These are phyloP conservation scores for Desoria tigrina DNA, from an alignment of 2,888 invertebrate species.

Conservation along the genomic window DNA sequence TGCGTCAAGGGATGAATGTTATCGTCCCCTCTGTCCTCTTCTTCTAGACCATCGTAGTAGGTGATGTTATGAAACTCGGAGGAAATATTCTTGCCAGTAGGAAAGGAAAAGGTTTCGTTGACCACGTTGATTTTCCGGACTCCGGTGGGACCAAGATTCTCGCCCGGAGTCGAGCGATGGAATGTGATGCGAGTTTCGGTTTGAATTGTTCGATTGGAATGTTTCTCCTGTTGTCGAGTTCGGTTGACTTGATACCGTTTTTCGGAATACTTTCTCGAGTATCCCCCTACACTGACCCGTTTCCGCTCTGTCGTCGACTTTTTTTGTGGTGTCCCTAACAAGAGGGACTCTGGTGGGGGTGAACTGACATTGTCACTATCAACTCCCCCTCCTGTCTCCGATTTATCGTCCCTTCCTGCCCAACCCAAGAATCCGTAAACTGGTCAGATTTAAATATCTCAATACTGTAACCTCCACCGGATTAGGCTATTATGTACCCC, in stretches of 20 bases:
- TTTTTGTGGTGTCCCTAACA: background rate
- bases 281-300: conserved; percentile 44
- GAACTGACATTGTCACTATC: background rate
- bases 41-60: conserved; percentile 37
- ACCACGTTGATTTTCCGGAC: conserved; percentile 36
- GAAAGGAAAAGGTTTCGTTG: conserved; percentile 44
- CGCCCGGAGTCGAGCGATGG: conserved; percentile 37
- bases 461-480: no score
- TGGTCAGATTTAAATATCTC: no score
- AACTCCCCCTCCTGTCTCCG: no score
- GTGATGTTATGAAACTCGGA: conserved; percentile 50
- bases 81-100: conserved; percentile 37
- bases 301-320: conserved; percentile 8
- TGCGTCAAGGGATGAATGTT: conserved; percentile 48
- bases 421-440: no score
- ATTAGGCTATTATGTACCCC: no score
- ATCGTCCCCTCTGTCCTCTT: conserved; percentile 40
- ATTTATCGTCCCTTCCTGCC: no score
- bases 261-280: conserved; percentile 47
- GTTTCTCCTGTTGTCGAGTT: conserved; percentile 43
- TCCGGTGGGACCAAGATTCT: conserved; percentile 37
- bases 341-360: background rate
- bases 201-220: conserved; percentile 43
- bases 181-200: conserved; percentile 48
- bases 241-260: conserved; percentile 48